phyloP scores from a whole-genome alignment of 2,888 invertebrate genomes.

The Hermaeophaga mercurialis region DNA sequence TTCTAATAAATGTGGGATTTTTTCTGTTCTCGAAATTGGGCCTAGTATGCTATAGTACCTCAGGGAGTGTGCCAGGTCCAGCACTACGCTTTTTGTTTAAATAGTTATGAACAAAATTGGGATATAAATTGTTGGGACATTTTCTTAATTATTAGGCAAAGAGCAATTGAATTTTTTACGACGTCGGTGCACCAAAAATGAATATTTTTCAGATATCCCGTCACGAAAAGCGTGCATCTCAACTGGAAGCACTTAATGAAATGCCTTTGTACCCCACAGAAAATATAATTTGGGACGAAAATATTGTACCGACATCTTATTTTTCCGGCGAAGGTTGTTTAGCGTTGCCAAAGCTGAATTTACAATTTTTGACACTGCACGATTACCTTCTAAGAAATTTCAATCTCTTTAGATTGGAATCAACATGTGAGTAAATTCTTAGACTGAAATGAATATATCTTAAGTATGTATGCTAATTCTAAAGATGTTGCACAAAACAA shows the following conservation, averaged over 20 bases:
- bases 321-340: conserved; percentile 95
- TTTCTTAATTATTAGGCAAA: not conserved
- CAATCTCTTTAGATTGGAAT: conserved; percentile 95
- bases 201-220: conserved; percentile 67
- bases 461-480: not conserved
- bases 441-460: not conserved
- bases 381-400: conserved; percentile 98
- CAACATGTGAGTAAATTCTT: conserved; percentile 85
- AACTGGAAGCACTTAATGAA: conserved; percentile 92
- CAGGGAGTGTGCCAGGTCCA: no score
- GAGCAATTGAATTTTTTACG: no score
- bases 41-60: no score
- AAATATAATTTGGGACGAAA: conserved; percentile 98
- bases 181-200: no score
- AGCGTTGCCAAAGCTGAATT: conserved; percentile 94
- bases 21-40: no score
- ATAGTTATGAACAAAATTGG: no score
- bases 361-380: conserved; percentile 97
- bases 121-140: no score
- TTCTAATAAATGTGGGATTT: no score
- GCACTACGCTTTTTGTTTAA: no score
- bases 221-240: conserved; percentile 88
- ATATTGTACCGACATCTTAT: conserved; percentile 96
- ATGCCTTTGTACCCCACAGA: conserved; percentile 99
- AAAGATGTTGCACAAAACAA: not conserved